phyloP scores from a whole-genome alignment of 1,140 invertebrate species.

The Thaumatotibia leucotreta region DNA sequence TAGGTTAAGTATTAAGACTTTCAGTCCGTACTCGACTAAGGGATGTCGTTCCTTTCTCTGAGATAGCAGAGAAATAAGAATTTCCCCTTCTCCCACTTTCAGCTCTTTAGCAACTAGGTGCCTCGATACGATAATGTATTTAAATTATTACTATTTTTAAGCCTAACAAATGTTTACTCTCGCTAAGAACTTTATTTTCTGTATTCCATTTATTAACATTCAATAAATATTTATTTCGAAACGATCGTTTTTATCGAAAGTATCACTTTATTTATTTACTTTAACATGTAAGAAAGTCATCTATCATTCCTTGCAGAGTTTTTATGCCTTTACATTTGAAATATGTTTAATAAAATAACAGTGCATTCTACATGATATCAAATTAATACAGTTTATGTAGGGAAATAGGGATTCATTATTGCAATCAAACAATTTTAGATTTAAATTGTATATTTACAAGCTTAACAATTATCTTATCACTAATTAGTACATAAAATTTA shows the following conservation, averaged over 20 bases:
- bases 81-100: neutral
- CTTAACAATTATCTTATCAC: neutral
- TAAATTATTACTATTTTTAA: neutral
- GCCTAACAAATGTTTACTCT: constrained; percentile 23
- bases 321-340: too few relatives aligned
- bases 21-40: constrained; percentile 18
- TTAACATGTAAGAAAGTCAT: too few relatives aligned
- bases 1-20: constrained; percentile 32
- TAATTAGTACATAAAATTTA: too few relatives aligned
- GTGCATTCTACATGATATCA: too few relatives aligned
- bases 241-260: neutral
- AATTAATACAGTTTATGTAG: too few relatives aligned
- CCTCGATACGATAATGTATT: neutral
- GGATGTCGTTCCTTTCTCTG: constrained; percentile 68
- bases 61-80: constrained; percentile 66
- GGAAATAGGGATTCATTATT: neutral
- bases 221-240: neutral
- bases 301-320: too few relatives aligned
- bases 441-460: neutral
- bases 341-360: too few relatives aligned
- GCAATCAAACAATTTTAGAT: neutral
- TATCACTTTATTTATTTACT: neutral
- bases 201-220: neutral
- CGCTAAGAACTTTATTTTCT: constrained; percentile 18
- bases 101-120: neutral